A percentile compares a stretch with the other conserved stretches of the same genome.
Evolutionary conservation across 2,888 invertebrate genomes (phyloP).

Genomic region (Tachina lurida): DNA sequence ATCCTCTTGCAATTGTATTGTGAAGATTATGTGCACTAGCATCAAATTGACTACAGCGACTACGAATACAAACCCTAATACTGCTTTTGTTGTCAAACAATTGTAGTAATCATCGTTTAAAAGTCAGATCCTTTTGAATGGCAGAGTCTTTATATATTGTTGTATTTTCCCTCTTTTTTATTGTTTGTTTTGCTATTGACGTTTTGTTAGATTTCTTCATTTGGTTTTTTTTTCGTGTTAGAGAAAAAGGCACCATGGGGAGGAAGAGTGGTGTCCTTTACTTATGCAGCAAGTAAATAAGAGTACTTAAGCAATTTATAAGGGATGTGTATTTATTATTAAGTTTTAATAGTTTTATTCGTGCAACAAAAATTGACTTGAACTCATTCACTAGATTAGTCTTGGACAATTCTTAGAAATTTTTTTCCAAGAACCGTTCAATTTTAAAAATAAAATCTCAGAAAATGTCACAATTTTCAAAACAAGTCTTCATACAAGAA

Average conservation of each 20-base stretch:
- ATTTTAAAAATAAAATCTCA: no score
- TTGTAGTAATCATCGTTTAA: constrained; percentile 65
- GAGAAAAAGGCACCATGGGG: constrained; percentile 7
- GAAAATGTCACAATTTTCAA: no score
- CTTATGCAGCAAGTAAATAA: no score
- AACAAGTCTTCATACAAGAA: no score
- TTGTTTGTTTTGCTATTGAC: constrained; percentile 41
- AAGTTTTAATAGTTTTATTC: no score
- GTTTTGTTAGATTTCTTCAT: constrained; percentile 24
- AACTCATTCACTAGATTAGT: no score
- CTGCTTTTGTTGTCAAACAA: constrained; percentile 67
- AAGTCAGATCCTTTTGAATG: constrained; percentile 53
- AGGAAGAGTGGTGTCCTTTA: background rate
- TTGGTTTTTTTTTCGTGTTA: background rate
- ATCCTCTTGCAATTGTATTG: constrained; percentile 33
- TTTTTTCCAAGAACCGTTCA: no score
- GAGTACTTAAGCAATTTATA: no score
- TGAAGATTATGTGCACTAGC: constrained; percentile 9
- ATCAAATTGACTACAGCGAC: constrained; percentile 14
- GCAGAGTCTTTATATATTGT: constrained; percentile 21
- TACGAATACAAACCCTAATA: constrained; percentile 38
- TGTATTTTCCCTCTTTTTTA: background rate
- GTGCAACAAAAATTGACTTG: no score
- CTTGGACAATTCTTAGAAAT: no score
- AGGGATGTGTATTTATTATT: no score